Conservation (phyloP, 37 sponge, comb jelly and placozoan species). For the Dysidea cf. avara region DNA sequence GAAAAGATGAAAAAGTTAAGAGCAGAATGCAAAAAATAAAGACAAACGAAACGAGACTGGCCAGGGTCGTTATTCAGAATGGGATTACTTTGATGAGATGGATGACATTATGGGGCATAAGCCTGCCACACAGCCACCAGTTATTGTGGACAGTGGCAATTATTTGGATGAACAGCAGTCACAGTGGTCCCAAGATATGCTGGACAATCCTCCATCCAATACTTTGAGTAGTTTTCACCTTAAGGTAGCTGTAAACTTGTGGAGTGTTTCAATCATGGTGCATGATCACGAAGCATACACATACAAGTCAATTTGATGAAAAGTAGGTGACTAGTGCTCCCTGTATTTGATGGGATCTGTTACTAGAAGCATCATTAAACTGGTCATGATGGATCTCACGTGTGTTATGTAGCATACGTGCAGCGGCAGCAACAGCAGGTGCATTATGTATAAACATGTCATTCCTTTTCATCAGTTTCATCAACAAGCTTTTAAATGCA, state of each 20-base stretch:
- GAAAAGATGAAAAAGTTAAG: constrained; percentile 13
- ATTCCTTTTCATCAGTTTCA: constrained; percentile 3
- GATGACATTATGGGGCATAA: constrained; percentile 1
- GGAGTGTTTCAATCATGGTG: too few relatives aligned
- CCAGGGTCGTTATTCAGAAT: background rate
- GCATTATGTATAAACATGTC: background rate
- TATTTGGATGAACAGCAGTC: too few relatives aligned
- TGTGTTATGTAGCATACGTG: background rate
- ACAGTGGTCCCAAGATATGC: too few relatives aligned
- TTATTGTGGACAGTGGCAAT: background rate
- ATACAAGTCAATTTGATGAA: too few relatives aligned
- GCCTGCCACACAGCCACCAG: constrained; percentile 10
- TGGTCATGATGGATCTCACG: background rate
- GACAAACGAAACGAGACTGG: constrained; percentile 8
- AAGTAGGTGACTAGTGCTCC: too few relatives aligned
- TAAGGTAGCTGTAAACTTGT: too few relatives aligned
- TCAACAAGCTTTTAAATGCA: constrained; percentile 8
- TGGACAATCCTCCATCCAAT: too few relatives aligned
- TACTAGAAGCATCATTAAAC: constrained; percentile 3
- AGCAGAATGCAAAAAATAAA: background rate
- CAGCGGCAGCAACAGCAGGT: background rate
- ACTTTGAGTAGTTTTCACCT: too few relatives aligned
- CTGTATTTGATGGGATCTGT: too few relatives aligned
- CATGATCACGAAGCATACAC: too few relatives aligned
- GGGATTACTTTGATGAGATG: constrained; percentile 5